phyloP scores from a whole-genome alignment of 2,797 vertebrate species.

The Chromis chromis region DNA sequence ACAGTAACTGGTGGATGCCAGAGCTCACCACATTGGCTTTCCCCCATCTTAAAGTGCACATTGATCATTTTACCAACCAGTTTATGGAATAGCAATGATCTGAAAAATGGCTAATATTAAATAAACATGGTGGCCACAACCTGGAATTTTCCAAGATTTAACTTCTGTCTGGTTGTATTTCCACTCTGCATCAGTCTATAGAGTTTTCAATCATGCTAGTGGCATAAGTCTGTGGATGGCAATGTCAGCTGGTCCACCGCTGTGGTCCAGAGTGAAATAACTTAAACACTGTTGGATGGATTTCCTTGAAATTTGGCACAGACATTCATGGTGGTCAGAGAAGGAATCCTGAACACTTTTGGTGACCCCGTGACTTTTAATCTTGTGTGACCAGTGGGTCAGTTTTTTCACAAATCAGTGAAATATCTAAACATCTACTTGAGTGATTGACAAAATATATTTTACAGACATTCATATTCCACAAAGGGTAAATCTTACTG shows the following conservation, averaged over 20 bases:
- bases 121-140: constrained; percentile 57
- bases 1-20: constrained; percentile 48
- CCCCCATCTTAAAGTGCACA: constrained; percentile 41
- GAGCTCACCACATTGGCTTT: constrained; percentile 60
- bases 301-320: constrained; percentile 6
- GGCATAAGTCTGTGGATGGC: constrained; percentile 16
- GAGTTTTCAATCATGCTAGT: constrained; percentile 36
- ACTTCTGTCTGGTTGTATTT: constrained; percentile 56
- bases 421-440: constrained; percentile 14
- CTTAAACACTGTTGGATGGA: constrained; percentile 4
- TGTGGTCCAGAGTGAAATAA: constrained; percentile 22
- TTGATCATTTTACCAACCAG: constrained; percentile 67
- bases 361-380: constrained; percentile 9
- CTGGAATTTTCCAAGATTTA: constrained; percentile 54
- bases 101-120: constrained; percentile 68
- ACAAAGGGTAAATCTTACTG: background rate
- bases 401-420: constrained; percentile 4
- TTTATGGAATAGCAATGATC: constrained; percentile 65
- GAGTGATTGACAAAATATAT: background rate
- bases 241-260: constrained; percentile 10
- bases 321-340: background rate
- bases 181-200: constrained; percentile 41
- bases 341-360: constrained; percentile 2
- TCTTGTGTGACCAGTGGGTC: background rate
- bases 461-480: background rate